Conservation (phyloP, 2,888 invertebrate genomes). For the Lumbricus terrestris region DNA sequence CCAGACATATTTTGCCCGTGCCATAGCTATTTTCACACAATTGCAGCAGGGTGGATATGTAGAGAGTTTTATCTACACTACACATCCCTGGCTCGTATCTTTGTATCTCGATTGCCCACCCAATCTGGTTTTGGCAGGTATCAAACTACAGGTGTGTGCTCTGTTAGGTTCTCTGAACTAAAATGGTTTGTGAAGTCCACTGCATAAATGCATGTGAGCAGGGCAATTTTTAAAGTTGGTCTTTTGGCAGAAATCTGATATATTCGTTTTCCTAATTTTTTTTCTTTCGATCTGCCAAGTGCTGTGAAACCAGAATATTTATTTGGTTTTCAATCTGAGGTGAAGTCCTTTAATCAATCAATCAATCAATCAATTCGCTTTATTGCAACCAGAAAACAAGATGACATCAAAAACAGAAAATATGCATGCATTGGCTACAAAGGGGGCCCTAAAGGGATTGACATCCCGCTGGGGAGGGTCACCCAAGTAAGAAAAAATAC, state of each 20-base stretch:
- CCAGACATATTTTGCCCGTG: slow-evolving; percentile 49
- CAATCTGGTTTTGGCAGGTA: slow-evolving; percentile 43
- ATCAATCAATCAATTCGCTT: no score
- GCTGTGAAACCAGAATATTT: not conserved
- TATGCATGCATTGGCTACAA: no score
- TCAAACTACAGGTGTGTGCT: slow-evolving; percentile 44
- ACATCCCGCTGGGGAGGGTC: no score
- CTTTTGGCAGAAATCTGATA: not conserved
- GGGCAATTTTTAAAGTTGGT: not conserved
- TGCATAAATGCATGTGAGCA: not conserved
- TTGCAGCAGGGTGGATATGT: slow-evolving; percentile 42
- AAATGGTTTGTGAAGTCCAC: not conserved
- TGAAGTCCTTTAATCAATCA: no score
- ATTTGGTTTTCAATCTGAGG: not conserved
- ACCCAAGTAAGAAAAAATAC: no score
- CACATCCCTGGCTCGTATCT: slow-evolving; percentile 54
- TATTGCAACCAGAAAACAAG: no score
- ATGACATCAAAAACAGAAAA: no score
- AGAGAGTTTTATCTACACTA: slow-evolving; percentile 51
- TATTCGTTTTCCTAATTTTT: not conserved
- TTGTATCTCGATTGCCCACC: slow-evolving; percentile 52
- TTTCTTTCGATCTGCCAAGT: not conserved
- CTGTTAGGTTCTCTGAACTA: slow-evolving; percentile 1
- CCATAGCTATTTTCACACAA: slow-evolving; percentile 42
- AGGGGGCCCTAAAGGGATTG: no score